Conservation (phyloP, 2,113 vertebrate genomes). For the Melanostigma gelatinosum region DNA sequence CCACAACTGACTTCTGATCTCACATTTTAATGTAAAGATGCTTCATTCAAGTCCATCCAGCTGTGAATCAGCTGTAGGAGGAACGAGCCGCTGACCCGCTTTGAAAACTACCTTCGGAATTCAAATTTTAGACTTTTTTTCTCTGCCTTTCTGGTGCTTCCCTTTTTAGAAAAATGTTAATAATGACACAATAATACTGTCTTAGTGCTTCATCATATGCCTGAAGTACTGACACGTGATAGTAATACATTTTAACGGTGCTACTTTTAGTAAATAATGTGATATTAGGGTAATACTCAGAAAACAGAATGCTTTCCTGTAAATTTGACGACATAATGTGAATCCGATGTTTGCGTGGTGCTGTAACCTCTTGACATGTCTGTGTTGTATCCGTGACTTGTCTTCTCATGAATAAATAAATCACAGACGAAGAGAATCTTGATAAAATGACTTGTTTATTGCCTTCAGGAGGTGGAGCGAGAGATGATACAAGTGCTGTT, state of each 20-base stretch:
- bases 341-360: neutral
- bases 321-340: neutral
- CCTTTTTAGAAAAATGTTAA: neutral
- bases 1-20: neutral
- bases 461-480: conserved; percentile 40
- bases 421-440: conserved; percentile 1
- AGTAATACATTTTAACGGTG: neutral
- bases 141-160: neutral
- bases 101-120: neutral
- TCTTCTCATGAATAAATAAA: conserved; percentile 9
- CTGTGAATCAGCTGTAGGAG: neutral
- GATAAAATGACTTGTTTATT: conserved; percentile 63
- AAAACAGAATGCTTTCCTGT: neutral
- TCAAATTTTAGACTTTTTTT: neutral
- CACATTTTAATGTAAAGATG: neutral
- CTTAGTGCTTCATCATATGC: neutral
- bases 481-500: conserved; percentile 31
- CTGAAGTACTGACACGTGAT: neutral
- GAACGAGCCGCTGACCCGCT: neutral
- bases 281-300: neutral
- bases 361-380: neutral
- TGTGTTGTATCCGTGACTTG: too few relatives aligned
- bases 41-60: neutral
- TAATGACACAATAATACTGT: neutral
- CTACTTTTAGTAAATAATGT: neutral